Percentiles rank a stretch among this genome's conserved stretches.
These are phyloP conservation scores for Echinops telfairi DNA, from an alignment of 2,113 vertebrate species.

Conservation along the genomic window DNA sequence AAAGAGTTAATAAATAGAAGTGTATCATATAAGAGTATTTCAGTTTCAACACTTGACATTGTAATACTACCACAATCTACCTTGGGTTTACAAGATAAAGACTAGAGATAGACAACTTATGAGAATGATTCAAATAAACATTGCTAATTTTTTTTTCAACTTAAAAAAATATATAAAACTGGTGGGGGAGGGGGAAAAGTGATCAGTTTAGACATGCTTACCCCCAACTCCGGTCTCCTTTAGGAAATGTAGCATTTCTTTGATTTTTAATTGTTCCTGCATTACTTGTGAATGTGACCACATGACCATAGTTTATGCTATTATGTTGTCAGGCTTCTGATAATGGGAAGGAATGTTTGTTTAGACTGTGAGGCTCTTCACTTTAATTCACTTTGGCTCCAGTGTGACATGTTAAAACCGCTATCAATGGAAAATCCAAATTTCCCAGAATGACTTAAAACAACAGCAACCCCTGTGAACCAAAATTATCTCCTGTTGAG, in stretches of 20 bases:
- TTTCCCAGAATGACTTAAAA: conserved; percentile 93
- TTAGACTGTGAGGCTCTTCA: conserved; percentile 95
- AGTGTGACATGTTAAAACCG: conserved; percentile 95
- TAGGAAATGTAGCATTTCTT: conserved; percentile 78
- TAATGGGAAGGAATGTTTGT: conserved; percentile 94
- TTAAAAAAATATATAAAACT: conserved; percentile 64
- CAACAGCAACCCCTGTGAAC: conserved; percentile 89
- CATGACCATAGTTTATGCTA: conserved; percentile 91
- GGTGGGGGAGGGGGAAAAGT: conserved; percentile 6
- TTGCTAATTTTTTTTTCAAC: conserved; percentile 35
- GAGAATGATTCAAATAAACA: conserved; percentile 11
- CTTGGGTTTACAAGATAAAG: conserved; percentile 56
- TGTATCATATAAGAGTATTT: not conserved
- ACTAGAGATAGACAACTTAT: not conserved
- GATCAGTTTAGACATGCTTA: conserved; percentile 68
- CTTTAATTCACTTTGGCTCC: conserved; percentile 97
- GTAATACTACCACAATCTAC: not conserved
- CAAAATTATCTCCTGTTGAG: conserved; percentile 93
- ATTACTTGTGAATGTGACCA: conserved; percentile 82
- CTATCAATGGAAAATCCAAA: conserved; percentile 94
- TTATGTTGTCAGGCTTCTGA: conserved; percentile 93
- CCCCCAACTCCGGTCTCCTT: conserved; percentile 59
- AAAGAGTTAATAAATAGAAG: conserved; percentile 29
- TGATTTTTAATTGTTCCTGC: conserved; percentile 86
- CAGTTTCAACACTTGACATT: conserved; percentile 12